These are phyloP conservation scores for Bergia sp. DNA, from an alignment of 92 coral and sea anemone species.

Conservation along the genomic window DNA sequence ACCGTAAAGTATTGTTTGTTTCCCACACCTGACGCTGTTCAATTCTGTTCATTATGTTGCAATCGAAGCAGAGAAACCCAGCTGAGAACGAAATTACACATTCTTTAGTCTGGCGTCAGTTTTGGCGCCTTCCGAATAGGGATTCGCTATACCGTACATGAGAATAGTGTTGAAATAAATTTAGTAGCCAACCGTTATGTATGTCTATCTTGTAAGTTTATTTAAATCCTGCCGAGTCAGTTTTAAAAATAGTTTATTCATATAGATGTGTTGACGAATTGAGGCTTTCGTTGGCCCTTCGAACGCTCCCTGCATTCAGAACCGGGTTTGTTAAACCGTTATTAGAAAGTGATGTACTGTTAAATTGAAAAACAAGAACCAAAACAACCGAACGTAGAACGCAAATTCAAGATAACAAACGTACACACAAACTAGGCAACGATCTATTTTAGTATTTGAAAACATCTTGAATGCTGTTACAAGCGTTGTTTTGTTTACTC, in stretches of 20 bases:
- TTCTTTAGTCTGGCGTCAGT: neutral
- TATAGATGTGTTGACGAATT: neutral
- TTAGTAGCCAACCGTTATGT: constrained; percentile 17
- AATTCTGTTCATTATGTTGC: constrained; percentile 6
- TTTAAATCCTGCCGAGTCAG: neutral
- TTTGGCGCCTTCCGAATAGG: constrained; percentile 28
- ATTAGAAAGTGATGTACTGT: too few relatives aligned
- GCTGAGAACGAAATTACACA: constrained; percentile 35
- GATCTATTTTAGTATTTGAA: too few relatives aligned
- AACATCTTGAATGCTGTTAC: neutral
- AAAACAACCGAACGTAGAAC: neutral
- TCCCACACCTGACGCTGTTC: constrained; percentile 40
- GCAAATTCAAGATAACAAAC: neutral
- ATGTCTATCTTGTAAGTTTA: neutral
- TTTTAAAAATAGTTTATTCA: too few relatives aligned
- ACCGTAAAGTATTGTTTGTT: constrained; percentile 15
- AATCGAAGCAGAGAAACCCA: constrained; percentile 17
- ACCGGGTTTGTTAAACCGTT: too few relatives aligned
- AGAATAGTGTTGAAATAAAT: neutral
- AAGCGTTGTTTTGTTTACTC: neutral
- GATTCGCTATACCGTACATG: neutral
- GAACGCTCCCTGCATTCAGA: too few relatives aligned
- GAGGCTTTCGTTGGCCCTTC: too few relatives aligned
- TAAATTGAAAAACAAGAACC: too few relatives aligned
- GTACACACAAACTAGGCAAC: neutral